Evolutionary conservation across 2,888 invertebrate genomes (phyloP).

Genomic region (Lycophotia porphyrea): DNA sequence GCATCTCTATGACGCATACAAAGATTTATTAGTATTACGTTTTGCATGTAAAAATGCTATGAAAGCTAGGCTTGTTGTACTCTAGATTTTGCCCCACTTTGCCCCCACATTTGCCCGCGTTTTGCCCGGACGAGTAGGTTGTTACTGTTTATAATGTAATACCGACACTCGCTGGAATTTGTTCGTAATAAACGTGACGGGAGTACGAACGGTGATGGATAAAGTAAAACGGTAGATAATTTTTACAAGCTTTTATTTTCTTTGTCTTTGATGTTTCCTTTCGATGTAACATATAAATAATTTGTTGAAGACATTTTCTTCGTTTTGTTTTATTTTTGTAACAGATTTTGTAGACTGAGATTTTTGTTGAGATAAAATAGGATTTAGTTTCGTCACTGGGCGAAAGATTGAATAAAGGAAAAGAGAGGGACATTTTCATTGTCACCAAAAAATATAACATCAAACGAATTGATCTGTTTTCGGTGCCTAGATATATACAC

Average conservation of each 20-base stretch:
- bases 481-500: not conserved
- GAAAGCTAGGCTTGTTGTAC: constrained; percentile 52
- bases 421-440: not conserved
- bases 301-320: constrained; percentile 39
- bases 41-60: constrained; percentile 65
- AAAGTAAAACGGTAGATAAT: constrained; percentile 57
- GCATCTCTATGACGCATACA: constrained; percentile 68
- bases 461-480: not conserved
- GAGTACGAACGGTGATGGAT: constrained; percentile 55
- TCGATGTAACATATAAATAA: constrained; percentile 40
- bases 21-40: constrained; percentile 71
- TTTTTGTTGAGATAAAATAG: constrained; percentile 13
- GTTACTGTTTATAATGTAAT: constrained; percentile 61
- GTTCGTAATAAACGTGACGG: constrained; percentile 57
- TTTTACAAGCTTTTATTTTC: constrained; percentile 52
- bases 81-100: constrained; percentile 59
- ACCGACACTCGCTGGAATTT: constrained; percentile 57
- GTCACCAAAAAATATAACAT: not conserved
- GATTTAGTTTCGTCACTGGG: not conserved
- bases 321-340: constrained; percentile 21
- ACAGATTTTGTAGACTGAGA: constrained; percentile 2
- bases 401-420: constrained; percentile 9
- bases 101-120: constrained; percentile 45
- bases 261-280: constrained; percentile 53
- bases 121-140: constrained; percentile 45